Evolutionary conservation across 2,797 vertebrate genomes (phyloP).

Genomic region (Enteromius treurensis): DNA sequence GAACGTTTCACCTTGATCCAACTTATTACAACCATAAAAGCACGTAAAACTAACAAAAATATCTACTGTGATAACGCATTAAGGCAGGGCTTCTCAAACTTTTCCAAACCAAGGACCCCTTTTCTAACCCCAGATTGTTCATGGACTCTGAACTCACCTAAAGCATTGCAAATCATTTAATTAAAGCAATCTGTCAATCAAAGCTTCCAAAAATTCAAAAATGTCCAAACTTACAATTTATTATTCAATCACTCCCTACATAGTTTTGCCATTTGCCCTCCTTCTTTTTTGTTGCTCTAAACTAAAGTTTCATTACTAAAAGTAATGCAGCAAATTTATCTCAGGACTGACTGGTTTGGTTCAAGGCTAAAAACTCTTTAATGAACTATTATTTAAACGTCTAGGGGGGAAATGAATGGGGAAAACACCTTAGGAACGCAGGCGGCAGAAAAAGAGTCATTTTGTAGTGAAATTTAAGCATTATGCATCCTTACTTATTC

Average conservation of each 20-base stretch:
- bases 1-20: constrained; percentile 20
- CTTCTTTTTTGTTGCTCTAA: neutral
- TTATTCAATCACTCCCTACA: neutral
- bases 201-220: neutral
- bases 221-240: neutral
- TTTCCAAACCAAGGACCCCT: neutral
- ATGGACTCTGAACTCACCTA: neutral
- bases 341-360: neutral
- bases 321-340: neutral
- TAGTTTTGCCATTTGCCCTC: neutral
- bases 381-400: neutral
- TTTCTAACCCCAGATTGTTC: neutral
- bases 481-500: neutral
- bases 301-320: neutral
- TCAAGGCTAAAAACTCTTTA: neutral
- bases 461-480: neutral
- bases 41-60: neutral
- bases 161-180: neutral
- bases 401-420: neutral
- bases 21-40: constrained; percentile 1
- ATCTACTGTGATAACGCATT: neutral
- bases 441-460: neutral
- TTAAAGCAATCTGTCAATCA: neutral
- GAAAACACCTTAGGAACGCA: neutral
- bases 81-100: neutral